Percentiles rank a stretch among this genome's conserved stretches.
Evolutionary conservation across 2,888 invertebrate species (phyloP).

Genomic region (Campopleginae sp.): DNA sequence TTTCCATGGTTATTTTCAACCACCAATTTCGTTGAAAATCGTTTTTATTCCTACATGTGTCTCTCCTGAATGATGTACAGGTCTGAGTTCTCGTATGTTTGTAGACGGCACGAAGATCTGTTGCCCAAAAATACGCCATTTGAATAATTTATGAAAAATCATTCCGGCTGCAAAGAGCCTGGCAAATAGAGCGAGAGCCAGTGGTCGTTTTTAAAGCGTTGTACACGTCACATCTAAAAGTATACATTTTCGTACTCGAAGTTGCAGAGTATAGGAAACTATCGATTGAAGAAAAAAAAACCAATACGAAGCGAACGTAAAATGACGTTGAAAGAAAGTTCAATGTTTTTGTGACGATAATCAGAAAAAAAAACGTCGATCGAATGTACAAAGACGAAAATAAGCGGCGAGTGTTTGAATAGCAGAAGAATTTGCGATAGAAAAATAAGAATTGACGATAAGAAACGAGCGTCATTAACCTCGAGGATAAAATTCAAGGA

Average conservation of each 20-base stretch:
- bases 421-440: background rate
- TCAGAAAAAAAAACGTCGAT: background rate
- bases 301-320: background rate
- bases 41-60: background rate
- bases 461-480: constrained; percentile 23
- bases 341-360: background rate
- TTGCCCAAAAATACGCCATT: background rate
- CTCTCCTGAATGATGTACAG: constrained; percentile 14
- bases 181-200: background rate
- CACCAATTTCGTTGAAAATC: constrained; percentile 62
- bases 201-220: constrained; percentile 4
- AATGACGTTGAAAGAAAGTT: background rate
- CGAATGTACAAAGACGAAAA: background rate
- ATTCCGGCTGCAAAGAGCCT: background rate
- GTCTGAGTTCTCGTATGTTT: background rate
- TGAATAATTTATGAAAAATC: background rate
- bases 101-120: background rate
- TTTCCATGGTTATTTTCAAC: constrained; percentile 72
- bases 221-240: constrained; percentile 10
- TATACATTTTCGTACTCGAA: background rate
- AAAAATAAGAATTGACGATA: constrained; percentile 11
- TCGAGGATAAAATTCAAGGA: constrained; percentile 23
- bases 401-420: background rate
- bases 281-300: background rate
- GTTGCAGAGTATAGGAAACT: background rate